A percentile compares a stretch with the other conserved stretches of the same genome.
These are phyloP conservation scores for Apteryx mantelli DNA, from an alignment of 2,113 vertebrate genomes.

Conservation along the genomic window DNA sequence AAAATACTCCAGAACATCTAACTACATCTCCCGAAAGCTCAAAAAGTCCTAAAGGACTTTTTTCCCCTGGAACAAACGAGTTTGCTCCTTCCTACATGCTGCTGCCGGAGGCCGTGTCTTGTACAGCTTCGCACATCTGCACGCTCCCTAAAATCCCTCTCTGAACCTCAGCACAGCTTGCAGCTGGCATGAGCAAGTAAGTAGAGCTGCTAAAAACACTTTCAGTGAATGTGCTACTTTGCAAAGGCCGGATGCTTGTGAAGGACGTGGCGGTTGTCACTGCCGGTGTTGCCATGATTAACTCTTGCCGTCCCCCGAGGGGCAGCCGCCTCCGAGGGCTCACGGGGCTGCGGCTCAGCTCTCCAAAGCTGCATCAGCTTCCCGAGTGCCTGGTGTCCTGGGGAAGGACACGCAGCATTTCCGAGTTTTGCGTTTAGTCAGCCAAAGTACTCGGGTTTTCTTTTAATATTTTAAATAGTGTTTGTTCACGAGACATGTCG, in stretches of 20 bases:
- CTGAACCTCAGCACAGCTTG: not conserved
- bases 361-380: not conserved
- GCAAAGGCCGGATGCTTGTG: rapidly evolving
- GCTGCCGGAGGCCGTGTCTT: not conserved
- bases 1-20: too few species aligned
- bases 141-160: not conserved
- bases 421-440: not conserved
- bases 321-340: too few species aligned
- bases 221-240: not conserved
- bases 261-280: not conserved
- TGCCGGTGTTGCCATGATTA: too few species aligned
- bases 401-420: not conserved
- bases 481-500: not conserved
- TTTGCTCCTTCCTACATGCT: rapidly evolving
- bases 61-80: not conserved
- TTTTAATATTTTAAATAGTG: not conserved
- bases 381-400: not conserved
- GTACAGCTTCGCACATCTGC: not conserved
- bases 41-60: not conserved
- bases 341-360: too few species aligned
- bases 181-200: rapidly evolving
- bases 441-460: not conserved
- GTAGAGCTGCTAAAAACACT: not conserved
- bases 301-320: too few species aligned
- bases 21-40: not conserved